Base-by-base conservation (phyloP, 2,797 vertebrate genomes). In the Alcedo quadribrachys region DNA sequence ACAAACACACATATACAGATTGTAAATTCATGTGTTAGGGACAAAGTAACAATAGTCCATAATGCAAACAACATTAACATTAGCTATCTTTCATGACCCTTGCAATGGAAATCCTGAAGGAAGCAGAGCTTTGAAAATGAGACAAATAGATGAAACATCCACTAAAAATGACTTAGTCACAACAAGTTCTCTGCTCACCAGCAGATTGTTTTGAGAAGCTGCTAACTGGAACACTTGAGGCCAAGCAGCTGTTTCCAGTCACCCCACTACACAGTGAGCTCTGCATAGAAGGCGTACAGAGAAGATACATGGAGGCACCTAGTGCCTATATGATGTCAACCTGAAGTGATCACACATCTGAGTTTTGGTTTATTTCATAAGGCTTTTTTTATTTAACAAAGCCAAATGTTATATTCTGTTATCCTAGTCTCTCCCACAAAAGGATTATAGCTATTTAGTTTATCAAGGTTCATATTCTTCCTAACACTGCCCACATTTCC, bases 141-240 rank as follows among this genome's bases (percentile, higher is more conserved):
- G 63, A 79, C 58, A 92, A 87, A 85, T 24, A 76, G 67, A 95
- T 90, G 77, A 95, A 93, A 78, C 62, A 85, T 87, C 27, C 57
- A 78, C 46, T 87, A 79, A 86, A 83, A 85, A 87, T 82, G 27
- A 82, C 71, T 82, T 78, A 87, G 76, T 85, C 84, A 85, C 71
- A 93, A 69, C 30, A 89, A 93, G 51, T 71, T 90, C 66, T 40
- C 40, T 75, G 69, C 35, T 90, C 40, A 69, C 48, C 65, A 93
- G 57, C 17, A 81, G 66, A 71, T 37, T 95, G 92, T 92, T 96
- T 94, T 90, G 83, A 88, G 51, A 90, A 90, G 35, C 15, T 79
- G 65, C 68, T 95, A 75, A 87, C 80, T 92, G 82, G 63, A 87
- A 74, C 79, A 92, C 75, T 35, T 93, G 87, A 96, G 89, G 55